Percentiles rank a stretch among this genome's conserved stretches.
phyloP scores from a whole-genome alignment of 2,888 invertebrate species.

The Microplitis manilae region DNA sequence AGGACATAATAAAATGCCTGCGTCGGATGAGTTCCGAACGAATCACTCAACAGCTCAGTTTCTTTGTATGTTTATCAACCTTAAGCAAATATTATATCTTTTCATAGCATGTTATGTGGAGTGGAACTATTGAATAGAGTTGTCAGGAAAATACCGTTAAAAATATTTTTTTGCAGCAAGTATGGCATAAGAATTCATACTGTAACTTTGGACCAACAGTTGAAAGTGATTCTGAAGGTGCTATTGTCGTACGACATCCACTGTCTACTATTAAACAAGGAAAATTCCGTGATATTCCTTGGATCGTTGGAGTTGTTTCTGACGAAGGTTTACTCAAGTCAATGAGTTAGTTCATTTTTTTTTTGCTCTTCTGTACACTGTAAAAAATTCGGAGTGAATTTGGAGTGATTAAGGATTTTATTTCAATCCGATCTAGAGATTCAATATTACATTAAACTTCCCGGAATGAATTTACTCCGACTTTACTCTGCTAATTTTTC shows the following conservation, averaged over 20 bases:
- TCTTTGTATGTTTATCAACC: conserved; percentile 42
- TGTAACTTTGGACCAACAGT: conserved; percentile 60
- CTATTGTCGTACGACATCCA: conserved; percentile 62
- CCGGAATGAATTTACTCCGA: too few species aligned
- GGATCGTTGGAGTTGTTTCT: conserved; percentile 58
- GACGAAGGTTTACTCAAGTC: conserved; percentile 60
- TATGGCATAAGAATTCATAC: conserved; percentile 48
- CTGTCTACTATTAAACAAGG: conserved; percentile 47
- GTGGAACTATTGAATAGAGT: background rate
- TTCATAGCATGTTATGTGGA: background rate
- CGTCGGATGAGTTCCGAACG: conserved; percentile 18
- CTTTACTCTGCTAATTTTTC: too few species aligned
- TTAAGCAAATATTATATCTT: background rate
- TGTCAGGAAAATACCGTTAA: background rate
- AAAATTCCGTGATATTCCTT: conserved; percentile 62
- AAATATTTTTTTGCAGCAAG: conserved; percentile 31
- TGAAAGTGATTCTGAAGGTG: conserved; percentile 60
- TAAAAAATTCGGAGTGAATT: background rate
- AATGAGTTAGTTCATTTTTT: conserved; percentile 51
- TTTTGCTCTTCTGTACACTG: background rate
- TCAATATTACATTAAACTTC: too few species aligned
- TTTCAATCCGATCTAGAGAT: too few species aligned
- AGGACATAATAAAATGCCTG: conserved; percentile 43
- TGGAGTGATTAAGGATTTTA: too few species aligned
- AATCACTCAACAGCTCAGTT: conserved; percentile 31